Evolutionary conservation across 53 echinoderm and acorn worm genomes (phyloP), one percentile per base, ranked within the genome.

Genomic region (Holothuria leucospilota): DNA sequence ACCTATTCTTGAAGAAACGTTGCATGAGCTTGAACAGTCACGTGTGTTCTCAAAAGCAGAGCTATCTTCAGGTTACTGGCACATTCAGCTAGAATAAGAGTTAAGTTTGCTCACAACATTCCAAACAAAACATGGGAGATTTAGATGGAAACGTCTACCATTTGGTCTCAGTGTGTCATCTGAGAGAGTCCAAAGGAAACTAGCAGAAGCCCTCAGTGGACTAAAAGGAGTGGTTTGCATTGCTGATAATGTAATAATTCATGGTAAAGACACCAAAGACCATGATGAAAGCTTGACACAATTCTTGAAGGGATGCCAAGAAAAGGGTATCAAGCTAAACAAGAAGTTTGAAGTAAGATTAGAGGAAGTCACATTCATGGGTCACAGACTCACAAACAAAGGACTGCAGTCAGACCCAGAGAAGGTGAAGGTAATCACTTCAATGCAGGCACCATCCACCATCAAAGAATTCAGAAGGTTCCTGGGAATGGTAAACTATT

Each of bases 241-340:
- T 25, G 91, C 87, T 40, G 88, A 90, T 68, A 68, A n/a, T n/a
- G n/a, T 90, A 51, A 71, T 86, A n/a, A 71, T 94, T 26, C 92
- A 89, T 86, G 92, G 87, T 38, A 87, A 16, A 46, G 88, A 80
- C 40, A 51, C 62, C 29, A 68, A n/a, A n/a, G n/a, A n/a, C n/a
- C n/a, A n/a, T n/a, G n/a, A n/a, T n/a, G n/a, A n/a, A n/a, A n/a
- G n/a, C n/a, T n/a, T n/a, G n/a, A n/a, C n/a, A n/a, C n/a, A n/a
- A n/a, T n/a, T n/a, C n/a, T n/a, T n/a, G n/a, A n/a, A n/a, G n/a
- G n/a, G n/a, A n/a, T n/a, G n/a, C n/a, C n/a, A n/a, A n/a, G n/a
- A n/a, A n/a, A n/a, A n/a, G n/a, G n/a, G n/a, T n/a, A n/a, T n/a
- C n/a, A n/a, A n/a, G n/a, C n/a, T n/a, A n/a, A n/a, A n/a, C n/a